Conservation (phyloP, 2,888 invertebrate species). For the Trilocha varians region DNA sequence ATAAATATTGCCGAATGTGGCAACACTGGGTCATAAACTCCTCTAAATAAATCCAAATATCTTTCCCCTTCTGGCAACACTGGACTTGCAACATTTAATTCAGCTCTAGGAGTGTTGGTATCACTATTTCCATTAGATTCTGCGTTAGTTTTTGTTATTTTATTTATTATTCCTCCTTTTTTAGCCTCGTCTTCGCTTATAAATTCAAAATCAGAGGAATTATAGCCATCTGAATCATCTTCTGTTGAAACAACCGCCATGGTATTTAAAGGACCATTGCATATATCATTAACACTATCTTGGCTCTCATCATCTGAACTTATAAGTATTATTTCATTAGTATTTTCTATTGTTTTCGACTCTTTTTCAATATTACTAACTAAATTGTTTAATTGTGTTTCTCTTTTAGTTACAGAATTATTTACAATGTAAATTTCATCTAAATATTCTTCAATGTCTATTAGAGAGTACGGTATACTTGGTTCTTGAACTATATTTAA, state of each 20-base stretch:
- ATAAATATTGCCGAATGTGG: conserved; percentile 15
- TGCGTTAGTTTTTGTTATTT: conserved; percentile 5
- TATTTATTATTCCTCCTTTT: conserved; percentile 20
- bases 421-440: too few relatives aligned
- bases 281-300: not conserved
- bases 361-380: conserved; percentile 1
- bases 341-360: not conserved
- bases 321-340: conserved; percentile 6
- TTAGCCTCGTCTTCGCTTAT: conserved; percentile 47
- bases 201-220: conserved; percentile 57
- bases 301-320: conserved; percentile 5
- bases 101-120: not conserved
- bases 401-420: too few relatives aligned
- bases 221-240: conserved; percentile 26
- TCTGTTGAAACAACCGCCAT: conserved; percentile 2
- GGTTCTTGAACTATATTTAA: too few relatives aligned
- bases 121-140: not conserved
- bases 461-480: too few relatives aligned
- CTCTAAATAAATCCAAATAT: conserved; percentile 35
- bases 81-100: not conserved
- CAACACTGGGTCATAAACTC: conserved; percentile 11
- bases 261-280: not conserved
- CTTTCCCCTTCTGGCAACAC: conserved; percentile 31
- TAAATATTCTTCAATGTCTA: too few relatives aligned
- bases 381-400: too few relatives aligned